phyloP scores from a whole-genome alignment of 2,113 vertebrate species.

The Mesoclemmys tuberculata region DNA sequence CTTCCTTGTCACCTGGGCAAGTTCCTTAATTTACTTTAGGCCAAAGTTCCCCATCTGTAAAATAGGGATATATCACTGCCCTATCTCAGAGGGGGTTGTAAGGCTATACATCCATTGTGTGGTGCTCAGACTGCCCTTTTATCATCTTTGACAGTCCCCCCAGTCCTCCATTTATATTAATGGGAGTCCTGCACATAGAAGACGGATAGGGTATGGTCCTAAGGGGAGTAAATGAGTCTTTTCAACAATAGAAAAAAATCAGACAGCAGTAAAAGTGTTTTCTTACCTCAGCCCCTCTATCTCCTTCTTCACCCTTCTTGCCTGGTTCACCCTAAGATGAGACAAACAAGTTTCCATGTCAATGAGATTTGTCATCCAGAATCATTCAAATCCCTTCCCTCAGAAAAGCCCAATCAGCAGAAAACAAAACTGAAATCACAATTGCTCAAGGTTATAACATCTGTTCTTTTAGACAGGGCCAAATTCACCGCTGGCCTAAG shows the following conservation, averaged over 20 bases:
- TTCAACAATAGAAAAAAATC: neutral
- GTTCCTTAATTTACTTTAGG: neutral
- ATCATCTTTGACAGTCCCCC: neutral
- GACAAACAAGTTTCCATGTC: neutral
- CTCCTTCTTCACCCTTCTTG: conserved; percentile 85
- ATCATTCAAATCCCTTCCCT: neutral
- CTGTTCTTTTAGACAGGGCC: neutral
- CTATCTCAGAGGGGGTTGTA: neutral
- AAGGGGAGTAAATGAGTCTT: neutral
- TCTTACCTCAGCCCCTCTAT: conserved; percentile 81
- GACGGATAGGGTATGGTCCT: fast-evolving
- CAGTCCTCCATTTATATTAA: conserved; percentile 39
- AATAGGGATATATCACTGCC: neutral
- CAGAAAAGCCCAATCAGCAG: neutral
- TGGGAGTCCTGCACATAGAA: neutral
- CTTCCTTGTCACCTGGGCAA: neutral
- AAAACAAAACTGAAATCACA: neutral
- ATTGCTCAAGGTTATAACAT: neutral
- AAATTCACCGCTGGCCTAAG: neutral
- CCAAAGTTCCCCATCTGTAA: neutral
- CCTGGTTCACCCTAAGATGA: conserved; percentile 85
- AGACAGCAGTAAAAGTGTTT: neutral
- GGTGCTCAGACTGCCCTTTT: neutral
- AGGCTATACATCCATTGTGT: neutral
- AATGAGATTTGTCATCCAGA: neutral